Evolutionary conservation across 2,113 vertebrate species (phyloP).

Genomic region (Ophiodon elongatus): DNA sequence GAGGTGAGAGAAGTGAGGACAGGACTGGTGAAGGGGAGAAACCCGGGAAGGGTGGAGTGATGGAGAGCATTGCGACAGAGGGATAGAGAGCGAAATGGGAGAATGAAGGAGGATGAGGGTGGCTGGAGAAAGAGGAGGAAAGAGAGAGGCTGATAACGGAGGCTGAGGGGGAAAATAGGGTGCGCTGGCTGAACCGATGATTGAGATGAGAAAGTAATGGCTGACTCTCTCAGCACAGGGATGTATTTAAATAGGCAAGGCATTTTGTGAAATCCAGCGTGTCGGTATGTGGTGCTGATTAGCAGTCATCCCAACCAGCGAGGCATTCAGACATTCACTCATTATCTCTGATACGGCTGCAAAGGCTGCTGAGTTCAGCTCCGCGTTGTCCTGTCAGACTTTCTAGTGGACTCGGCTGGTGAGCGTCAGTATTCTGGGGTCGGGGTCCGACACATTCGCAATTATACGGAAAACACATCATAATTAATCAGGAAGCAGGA

Average conservation of each 20-base stretch:
- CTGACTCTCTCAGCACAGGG: constrained; percentile 12
- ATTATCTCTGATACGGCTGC: constrained; percentile 62
- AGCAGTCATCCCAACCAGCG: constrained; percentile 45
- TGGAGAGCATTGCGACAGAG: constrained; percentile 30
- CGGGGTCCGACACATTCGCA: constrained; percentile 18
- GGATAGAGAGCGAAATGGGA: constrained; percentile 43
- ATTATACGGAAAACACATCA: constrained; percentile 21
- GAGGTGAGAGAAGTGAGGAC: constrained; percentile 5
- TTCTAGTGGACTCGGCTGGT: constrained; percentile 25
- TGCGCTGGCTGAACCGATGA: constrained; percentile 10
- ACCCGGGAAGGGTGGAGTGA: constrained; percentile 31
- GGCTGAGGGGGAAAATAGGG: constrained; percentile 25
- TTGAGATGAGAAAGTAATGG: constrained; percentile 45
- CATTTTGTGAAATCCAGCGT: neutral
- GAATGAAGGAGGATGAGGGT: constrained; percentile 28
- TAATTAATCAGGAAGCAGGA: constrained; percentile 50
- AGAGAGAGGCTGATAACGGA: constrained; percentile 28
- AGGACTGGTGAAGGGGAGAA: constrained; percentile 32
- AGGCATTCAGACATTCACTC: constrained; percentile 49
- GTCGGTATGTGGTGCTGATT: constrained; percentile 28
- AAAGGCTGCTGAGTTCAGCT: constrained; percentile 46
- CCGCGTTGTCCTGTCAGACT: constrained; percentile 35
- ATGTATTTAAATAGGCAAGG: constrained; percentile 3
- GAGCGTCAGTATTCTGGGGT: neutral
- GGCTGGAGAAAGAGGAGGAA: constrained; percentile 36